Evolutionary conservation across 2,113 vertebrate genomes (phyloP).

Genomic region (Piprites chloris): DNA sequence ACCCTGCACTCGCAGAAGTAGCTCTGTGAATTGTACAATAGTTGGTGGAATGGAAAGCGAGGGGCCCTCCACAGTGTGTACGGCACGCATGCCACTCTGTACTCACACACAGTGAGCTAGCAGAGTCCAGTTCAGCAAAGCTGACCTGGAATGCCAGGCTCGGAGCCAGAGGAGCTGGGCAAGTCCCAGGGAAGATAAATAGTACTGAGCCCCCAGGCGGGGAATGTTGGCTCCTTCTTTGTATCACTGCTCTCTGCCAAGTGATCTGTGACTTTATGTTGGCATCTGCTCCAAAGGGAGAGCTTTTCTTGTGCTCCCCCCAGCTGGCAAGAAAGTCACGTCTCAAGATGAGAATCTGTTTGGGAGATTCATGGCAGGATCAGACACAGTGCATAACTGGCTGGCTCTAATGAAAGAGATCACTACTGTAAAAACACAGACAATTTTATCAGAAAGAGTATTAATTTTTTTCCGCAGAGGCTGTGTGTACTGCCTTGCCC

Average conservation of each 20-base stretch:
- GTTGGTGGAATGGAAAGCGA: not conserved
- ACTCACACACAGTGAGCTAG: not conserved
- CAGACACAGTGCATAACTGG: fast-evolving
- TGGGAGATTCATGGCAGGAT: not conserved
- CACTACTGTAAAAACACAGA: not conserved
- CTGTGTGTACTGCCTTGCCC: not conserved
- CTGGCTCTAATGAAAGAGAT: not conserved
- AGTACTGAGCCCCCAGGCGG: not conserved
- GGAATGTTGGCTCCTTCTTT: constrained; percentile 18
- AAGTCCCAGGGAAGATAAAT: constrained; percentile 61
- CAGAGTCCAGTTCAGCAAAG: not conserved
- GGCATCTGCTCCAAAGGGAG: constrained; percentile 54
- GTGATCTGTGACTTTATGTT: constrained; percentile 56
- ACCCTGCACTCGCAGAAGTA: not conserved
- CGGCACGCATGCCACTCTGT: not conserved
- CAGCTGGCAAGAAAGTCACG: constrained; percentile 11
- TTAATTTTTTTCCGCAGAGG: not conserved
- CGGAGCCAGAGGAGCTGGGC: constrained; percentile 15
- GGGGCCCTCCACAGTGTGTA: not conserved
- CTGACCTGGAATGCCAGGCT: constrained; percentile 53
- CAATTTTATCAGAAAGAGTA: not conserved
- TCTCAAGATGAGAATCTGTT: constrained; percentile 15
- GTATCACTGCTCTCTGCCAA: constrained; percentile 43
- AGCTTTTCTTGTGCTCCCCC: not conserved
- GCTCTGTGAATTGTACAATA: not conserved